A percentile compares a stretch with the other conserved stretches of the same genome.
These are phyloP conservation scores for Pithys albifrons DNA, from an alignment of 2,113 vertebrate species.

Conservation along the genomic window DNA sequence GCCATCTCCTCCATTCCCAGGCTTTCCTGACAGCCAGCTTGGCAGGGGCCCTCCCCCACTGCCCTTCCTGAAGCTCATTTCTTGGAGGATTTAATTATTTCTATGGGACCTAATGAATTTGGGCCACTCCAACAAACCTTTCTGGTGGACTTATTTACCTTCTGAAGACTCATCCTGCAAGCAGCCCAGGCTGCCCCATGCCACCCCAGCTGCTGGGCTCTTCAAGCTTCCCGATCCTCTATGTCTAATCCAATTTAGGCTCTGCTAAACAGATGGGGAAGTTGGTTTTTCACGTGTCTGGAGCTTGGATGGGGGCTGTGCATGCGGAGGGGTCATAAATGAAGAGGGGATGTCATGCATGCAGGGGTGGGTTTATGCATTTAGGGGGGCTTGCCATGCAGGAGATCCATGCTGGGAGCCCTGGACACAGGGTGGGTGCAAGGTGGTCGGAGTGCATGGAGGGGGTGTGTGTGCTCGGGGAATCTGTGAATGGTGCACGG, in stretches of 20 bases:
- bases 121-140: not conserved
- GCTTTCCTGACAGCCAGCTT: not conserved
- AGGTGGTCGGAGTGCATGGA: not conserved
- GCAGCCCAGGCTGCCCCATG: not conserved
- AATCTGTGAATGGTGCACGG: not conserved
- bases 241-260: not conserved
- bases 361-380: not conserved
- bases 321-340: not conserved
- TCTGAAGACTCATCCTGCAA: not conserved
- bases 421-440: too few relatives aligned
- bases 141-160: not conserved
- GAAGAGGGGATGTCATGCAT: not conserved
- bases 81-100: not conserved
- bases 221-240: not conserved
- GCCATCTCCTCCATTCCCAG: not conserved
- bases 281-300: not conserved
- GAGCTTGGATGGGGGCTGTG: not conserved
- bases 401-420: not conserved
- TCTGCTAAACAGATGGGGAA: not conserved
- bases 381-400: not conserved
- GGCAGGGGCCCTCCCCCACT: not conserved
- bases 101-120: not conserved
- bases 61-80: not conserved
- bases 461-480: rapidly evolving
- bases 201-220: not conserved